A percentile compares a stretch with the other conserved stretches of the same genome.
phyloP scores from a whole-genome alignment of 2,113 vertebrate species.

The Tyto alba region DNA sequence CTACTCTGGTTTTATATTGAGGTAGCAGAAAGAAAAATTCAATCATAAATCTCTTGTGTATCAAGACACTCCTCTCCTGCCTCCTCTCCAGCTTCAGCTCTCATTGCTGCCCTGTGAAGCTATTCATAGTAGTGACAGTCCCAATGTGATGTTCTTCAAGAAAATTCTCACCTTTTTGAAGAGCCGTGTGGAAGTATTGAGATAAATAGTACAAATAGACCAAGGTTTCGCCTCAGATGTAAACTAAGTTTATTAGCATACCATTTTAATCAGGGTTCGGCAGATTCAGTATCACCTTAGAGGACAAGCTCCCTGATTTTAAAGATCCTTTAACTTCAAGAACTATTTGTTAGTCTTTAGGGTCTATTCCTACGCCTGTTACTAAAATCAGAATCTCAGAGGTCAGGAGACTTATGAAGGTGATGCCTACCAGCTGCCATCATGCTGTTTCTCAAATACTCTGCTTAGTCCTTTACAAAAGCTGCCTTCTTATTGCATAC shows the following conservation, averaged over 20 bases:
- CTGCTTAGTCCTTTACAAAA: not conserved
- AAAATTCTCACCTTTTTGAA: not conserved
- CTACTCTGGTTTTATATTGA: not conserved
- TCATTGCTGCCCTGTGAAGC: not conserved
- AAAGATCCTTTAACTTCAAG: not conserved
- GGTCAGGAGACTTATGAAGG: too few species aligned
- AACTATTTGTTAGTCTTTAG: not conserved
- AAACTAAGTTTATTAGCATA: not conserved
- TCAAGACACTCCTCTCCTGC: not conserved
- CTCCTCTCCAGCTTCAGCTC: not conserved
- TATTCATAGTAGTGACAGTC: too few species aligned
- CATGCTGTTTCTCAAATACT: not conserved
- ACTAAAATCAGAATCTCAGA: not conserved
- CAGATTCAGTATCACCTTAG: not conserved
- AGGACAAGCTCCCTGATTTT: not conserved
- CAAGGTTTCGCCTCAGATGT: not conserved
- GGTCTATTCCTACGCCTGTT: not conserved
- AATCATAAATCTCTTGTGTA: not conserved
- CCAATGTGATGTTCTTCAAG: not conserved
- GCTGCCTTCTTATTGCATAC: too few species aligned
- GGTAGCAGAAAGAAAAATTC: not conserved
- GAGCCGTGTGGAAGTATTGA: not conserved
- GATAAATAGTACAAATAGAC: not conserved
- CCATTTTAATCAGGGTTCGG: not conserved
- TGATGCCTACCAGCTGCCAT: too few species aligned